Percentiles rank a stretch among this genome's conserved stretches.
Conservation (phyloP, 2,797 vertebrate species). For the Phylloscopus collybita region DNA sequence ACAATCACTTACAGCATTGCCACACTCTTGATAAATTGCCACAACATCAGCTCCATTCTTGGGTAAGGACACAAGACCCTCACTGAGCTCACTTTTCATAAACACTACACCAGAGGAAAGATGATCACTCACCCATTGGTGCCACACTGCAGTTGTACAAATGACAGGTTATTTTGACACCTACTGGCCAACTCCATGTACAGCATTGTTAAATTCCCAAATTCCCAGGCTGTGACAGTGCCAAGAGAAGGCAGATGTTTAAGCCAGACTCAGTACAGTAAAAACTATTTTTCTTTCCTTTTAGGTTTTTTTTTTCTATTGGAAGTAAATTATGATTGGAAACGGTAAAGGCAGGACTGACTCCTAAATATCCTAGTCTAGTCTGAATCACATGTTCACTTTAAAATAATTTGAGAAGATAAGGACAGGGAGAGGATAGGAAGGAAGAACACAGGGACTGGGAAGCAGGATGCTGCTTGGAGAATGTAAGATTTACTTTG, state of each 20-base stretch:
- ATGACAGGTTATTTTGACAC: constrained; percentile 68
- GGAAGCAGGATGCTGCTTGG: not conserved
- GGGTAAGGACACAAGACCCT: not conserved
- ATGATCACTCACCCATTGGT: not conserved
- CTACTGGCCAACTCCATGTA: constrained; percentile 54
- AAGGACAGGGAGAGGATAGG: not conserved
- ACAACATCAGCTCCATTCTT: not conserved
- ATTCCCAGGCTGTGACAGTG: not conserved
- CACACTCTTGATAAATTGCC: not conserved
- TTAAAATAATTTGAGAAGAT: not conserved
- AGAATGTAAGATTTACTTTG: not conserved
- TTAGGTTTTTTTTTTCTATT: not conserved
- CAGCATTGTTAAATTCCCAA: constrained; percentile 23
- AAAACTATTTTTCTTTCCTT: not conserved
- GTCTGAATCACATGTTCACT: not conserved
- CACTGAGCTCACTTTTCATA: not conserved
- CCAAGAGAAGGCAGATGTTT: not conserved
- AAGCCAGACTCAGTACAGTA: not conserved
- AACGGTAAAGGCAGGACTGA: not conserved
- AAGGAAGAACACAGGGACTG: not conserved
- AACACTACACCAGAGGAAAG: not conserved
- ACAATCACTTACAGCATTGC: not conserved
- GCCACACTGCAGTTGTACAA: not conserved
- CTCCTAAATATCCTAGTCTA: not conserved
- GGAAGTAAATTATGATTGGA: not conserved